A percentile compares a stretch with the other conserved stretches of the same genome.
Evolutionary conservation across 1,140 invertebrate species (phyloP).

Genomic region (Drosophila micromelanica): DNA sequence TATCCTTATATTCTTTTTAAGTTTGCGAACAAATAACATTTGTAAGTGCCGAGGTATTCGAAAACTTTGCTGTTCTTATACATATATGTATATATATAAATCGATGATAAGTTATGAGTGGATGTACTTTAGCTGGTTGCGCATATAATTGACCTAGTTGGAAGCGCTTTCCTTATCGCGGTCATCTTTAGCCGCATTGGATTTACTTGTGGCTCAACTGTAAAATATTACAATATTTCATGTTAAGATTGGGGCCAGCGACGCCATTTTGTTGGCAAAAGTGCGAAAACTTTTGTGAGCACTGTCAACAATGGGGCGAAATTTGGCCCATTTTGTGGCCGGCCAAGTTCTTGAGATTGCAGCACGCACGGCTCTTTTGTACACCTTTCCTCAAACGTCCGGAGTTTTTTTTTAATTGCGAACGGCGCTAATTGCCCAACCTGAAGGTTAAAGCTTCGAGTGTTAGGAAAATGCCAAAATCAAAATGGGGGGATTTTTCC

Average conservation of each 20-base stretch:
- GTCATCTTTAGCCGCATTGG: conserved; percentile 41
- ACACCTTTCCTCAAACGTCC: background rate
- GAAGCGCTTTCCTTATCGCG: conserved; percentile 44
- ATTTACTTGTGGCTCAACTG: conserved; percentile 58
- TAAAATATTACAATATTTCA: conserved; percentile 80
- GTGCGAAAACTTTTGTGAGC: conserved; percentile 51
- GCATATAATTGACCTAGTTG: conserved; percentile 81
- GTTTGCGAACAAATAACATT: conserved; percentile 39
- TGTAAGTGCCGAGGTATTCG: conserved; percentile 66
- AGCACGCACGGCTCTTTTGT: conserved; percentile 53
- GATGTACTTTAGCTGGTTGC: conserved; percentile 33
- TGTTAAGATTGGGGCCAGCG: conserved; percentile 63
- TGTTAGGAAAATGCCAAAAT: background rate
- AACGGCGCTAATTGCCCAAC: conserved; percentile 37
- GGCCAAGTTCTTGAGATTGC: conserved; percentile 51
- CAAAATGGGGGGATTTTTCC: conserved; percentile 18
- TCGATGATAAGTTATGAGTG: conserved; percentile 49
- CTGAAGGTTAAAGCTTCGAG: conserved; percentile 62
- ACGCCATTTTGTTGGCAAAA: conserved; percentile 64
- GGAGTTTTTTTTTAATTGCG: conserved; percentile 55
- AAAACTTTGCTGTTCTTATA: conserved; percentile 36
- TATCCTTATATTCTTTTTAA: conserved; percentile 8
- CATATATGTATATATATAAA: conserved; percentile 40
- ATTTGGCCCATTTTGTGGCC: conserved; percentile 65
- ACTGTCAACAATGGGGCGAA: conserved; percentile 66